Conservation (phyloP, 2,113 vertebrate genomes). For the Hiodon tergisus region DNA sequence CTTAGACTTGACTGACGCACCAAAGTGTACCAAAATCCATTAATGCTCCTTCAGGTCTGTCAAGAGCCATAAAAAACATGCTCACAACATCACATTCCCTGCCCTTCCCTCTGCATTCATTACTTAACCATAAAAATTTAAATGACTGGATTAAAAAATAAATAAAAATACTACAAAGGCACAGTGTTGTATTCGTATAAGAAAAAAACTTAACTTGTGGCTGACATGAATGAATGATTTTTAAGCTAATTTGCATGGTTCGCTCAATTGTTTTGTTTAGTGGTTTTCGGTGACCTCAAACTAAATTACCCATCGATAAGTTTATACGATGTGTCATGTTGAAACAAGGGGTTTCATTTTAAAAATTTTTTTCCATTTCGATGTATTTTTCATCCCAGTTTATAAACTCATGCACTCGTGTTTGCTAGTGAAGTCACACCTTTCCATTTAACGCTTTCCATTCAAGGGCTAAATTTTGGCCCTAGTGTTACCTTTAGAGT, state of each 20-base stretch:
- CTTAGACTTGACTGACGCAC: too few species aligned
- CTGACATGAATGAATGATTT: conserved; percentile 14
- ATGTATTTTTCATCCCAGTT: conserved; percentile 33
- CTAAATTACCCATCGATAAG: conserved; percentile 12
- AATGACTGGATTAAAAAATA: too few species aligned
- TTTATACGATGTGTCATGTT: not conserved
- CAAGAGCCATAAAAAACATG: too few species aligned
- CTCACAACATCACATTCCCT: too few species aligned
- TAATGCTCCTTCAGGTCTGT: too few species aligned
- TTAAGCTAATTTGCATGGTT: conserved; percentile 14
- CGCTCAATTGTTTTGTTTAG: conserved; percentile 28
- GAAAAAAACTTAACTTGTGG: conserved; percentile 27
- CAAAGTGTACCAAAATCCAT: too few species aligned
- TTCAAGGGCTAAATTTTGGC: too few species aligned
- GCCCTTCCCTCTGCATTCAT: too few species aligned
- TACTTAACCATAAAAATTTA: too few species aligned
- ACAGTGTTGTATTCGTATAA: conserved; percentile 17
- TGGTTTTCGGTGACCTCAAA: conserved; percentile 27
- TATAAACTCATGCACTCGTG: not conserved
- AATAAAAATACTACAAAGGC: conserved; percentile 14
- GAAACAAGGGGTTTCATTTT: conserved; percentile 12
- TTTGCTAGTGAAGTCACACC: too few species aligned
- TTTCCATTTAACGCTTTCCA: too few species aligned
- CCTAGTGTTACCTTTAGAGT: too few species aligned
- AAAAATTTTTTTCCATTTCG: conserved; percentile 30